Base-by-base conservation (phyloP, 2,888 invertebrate genomes). In the Bedellia somnulentella region DNA sequence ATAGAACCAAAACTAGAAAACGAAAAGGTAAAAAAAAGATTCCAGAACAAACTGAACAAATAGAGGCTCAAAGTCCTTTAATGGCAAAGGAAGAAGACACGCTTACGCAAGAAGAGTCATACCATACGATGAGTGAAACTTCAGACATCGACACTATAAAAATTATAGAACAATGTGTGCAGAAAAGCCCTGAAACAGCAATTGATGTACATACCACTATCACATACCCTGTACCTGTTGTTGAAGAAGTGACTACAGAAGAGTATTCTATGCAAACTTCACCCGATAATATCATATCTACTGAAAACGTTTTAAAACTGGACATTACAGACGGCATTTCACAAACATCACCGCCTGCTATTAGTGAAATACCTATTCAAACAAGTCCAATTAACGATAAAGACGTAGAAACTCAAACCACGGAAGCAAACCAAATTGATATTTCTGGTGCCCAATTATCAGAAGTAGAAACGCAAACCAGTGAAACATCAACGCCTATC, bases 91-190 rank as follows among this genome's bases (percentile, higher is more conserved):
- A 80, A 45, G 45, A 68, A 35, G 52, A 63, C 41, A 70, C 77
- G 45, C 64, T 57, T 45, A 61, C 82, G 3, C 70, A 68, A 35
- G 78, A 80, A 36, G 82, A 81, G 42, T 80, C 82, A 3, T 81
- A 78, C 38, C 79, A 70, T 41, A 80, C 80, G 3, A 61, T 83
- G 33, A 81, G 81, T 35, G 80, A 81, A 41, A 64, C 60, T 27
- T 79, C 81, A 6, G 80, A 81, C 31, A 71, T 79, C 3, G 71
- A 68, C 12, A 78, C 80, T 4, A 82, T 85, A 0, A 86, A 84
- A 64, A 70, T 86, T 16, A 53, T 86, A 8, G 85, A 86, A 61
- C 85, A 86, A 63, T 73, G 73, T 32, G 41, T 85, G 5, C 57
- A 80, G 24, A 70, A 77, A 12, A 70, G 81, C 31, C 78, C 80